Evolutionary conservation across 2,113 vertebrate species (phyloP).

Genomic region (Pao palembangensis): DNA sequence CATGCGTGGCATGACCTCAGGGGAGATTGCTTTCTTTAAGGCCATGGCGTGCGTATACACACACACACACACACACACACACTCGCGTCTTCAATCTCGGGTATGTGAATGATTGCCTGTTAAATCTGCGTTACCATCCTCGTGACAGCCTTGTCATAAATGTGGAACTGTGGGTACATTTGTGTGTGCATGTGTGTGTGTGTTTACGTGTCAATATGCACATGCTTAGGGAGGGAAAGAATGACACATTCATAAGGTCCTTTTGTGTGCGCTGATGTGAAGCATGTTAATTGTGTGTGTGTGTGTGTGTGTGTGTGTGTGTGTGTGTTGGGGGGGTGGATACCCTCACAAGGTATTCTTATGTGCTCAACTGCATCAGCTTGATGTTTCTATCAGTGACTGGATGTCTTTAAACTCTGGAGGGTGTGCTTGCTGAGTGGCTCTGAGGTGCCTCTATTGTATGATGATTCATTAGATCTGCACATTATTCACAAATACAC

Average conservation of each 20-base stretch:
- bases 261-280: constrained; percentile 45
- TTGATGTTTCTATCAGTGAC: constrained; percentile 46
- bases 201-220: too few relatives aligned
- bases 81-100: constrained; percentile 43
- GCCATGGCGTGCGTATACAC: constrained; percentile 14
- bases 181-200: constrained; percentile 13
- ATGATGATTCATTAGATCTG: constrained; percentile 55
- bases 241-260: constrained; percentile 21
- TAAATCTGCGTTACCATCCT: constrained; percentile 52
- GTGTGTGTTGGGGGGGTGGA: constrained; percentile 29
- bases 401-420: constrained; percentile 40
- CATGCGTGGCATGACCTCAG: constrained; percentile 38
- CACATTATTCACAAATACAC: constrained; percentile 40
- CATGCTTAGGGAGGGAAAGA: constrained; percentile 2
- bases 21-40: constrained; percentile 49
- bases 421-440: constrained; percentile 25
- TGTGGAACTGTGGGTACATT: constrained; percentile 25
- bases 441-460: constrained; percentile 24
- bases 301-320: constrained; percentile 19
- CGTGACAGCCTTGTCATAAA: constrained; percentile 46
- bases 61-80: constrained; percentile 28
- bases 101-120: constrained; percentile 56
- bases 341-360: constrained; percentile 26
- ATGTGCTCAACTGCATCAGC: constrained; percentile 38
- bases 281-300: constrained; percentile 29